Base-by-base conservation (phyloP, 2,113 vertebrate genomes). In the Cebus imitator region DNA sequence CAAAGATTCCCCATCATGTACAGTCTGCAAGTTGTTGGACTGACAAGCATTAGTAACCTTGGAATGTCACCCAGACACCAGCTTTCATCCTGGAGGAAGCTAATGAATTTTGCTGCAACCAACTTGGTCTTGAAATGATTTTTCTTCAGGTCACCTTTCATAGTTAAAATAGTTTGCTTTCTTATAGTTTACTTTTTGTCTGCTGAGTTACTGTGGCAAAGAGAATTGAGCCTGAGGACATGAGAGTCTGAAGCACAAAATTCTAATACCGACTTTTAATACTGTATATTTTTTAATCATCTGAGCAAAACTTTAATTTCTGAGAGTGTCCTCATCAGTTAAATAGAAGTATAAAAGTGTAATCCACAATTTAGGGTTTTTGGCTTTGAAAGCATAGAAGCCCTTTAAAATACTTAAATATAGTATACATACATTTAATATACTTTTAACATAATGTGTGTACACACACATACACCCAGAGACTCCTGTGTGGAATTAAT, bases 51-150 rank as follows among this genome's bases (percentile, higher is more conserved):
- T 95, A 96, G 98, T 98, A 98, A 98, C 97, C 98, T 98, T 97
- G 97, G 97, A 98, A 97, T 92, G 97, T 97, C 97, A 98, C 94
- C 91, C 94, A 97, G 91, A 97, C 90, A 95, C 95, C 52, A 76
- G 97, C 98, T 98, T 98, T 98, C 98, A 98, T 98, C 97, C 98
- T 98, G 96, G 97, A 98, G 75, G 87, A 97, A 90, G 97, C 98
- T 98, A 97, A 98, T 98, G 98, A 98, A 98, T 98, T 98, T 98
- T 98, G 98, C 98, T 96, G 92, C 32, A 79, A 97, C 96, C 92
- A 97, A 48, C 97, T 97, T 97, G 87, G 97, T 98, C 97, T 97
- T 97, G 96, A 98, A 98, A 98, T 96, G 90, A 95, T 98, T 98
- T 98, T 98, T 96, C 96, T 98, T 98, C 94, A 96, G 97, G 96